These are phyloP conservation scores for Cynopterus brachyotis DNA, from an alignment of 2,113 vertebrate genomes.

Conservation along the genomic window DNA sequence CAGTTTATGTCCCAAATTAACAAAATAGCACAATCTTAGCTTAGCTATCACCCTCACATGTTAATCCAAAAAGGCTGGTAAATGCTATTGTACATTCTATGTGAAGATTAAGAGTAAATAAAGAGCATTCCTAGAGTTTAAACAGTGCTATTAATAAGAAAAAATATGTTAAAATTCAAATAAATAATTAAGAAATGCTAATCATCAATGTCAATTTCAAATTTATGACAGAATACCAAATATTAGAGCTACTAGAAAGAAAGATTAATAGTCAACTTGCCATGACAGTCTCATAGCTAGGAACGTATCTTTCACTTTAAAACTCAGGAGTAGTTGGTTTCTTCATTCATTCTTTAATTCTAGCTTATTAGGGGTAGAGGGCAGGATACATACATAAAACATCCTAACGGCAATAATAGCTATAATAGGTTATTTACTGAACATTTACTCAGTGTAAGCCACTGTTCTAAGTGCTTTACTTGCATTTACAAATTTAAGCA, in stretches of 20 bases:
- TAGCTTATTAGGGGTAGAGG: neutral
- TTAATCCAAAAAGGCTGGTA: conserved; percentile 20
- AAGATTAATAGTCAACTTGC: neutral
- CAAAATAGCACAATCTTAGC: neutral
- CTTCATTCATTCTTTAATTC: conserved; percentile 30
- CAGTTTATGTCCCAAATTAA: neutral
- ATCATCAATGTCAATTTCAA: conserved; percentile 34
- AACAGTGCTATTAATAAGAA: conserved; percentile 26
- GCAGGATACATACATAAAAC: neutral
- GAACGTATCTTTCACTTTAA: conserved; percentile 15
- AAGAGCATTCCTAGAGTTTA: conserved; percentile 22
- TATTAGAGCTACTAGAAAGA: neutral
- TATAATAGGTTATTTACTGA: neutral
- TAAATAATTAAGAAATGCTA: conserved; percentile 40
- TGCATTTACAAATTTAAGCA: conserved; percentile 34
- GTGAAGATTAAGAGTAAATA: conserved; percentile 3
- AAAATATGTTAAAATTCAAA: conserved; percentile 31
- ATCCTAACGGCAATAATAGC: neutral
- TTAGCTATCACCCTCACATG: neutral
- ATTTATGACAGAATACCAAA: conserved; percentile 37
- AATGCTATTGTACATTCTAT: neutral
- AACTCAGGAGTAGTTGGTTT: neutral
- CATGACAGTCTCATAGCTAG: neutral
- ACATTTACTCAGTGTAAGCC: neutral
- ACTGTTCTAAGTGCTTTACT: conserved; percentile 14